A percentile compares a stretch with the other conserved stretches of the same genome.
These are phyloP conservation scores for Carduelis carduelis DNA, from an alignment of 2,797 vertebrate species.

Conservation along the genomic window DNA sequence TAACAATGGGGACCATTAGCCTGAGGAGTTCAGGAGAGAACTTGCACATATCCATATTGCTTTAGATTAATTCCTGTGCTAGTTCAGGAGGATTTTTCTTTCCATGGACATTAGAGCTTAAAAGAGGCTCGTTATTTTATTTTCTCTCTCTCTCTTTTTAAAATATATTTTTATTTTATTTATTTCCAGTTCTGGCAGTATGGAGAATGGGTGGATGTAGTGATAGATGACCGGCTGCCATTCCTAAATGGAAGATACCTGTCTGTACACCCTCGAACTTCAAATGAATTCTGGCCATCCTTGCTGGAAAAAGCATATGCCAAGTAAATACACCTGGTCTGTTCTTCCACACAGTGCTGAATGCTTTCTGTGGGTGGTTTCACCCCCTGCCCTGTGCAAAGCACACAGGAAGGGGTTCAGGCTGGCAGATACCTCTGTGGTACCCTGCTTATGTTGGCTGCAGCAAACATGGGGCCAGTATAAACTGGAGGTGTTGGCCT, in stretches of 20 bases:
- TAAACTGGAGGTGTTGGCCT: not conserved
- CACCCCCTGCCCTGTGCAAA: not conserved
- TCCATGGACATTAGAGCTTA: not conserved
- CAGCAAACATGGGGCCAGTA: not conserved
- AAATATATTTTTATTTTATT: not conserved
- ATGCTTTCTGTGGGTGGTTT: not conserved
- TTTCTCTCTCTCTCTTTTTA: not conserved
- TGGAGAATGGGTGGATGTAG: slow-evolving; percentile 78
- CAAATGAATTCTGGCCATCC: slow-evolving; percentile 78
- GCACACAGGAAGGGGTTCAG: not conserved
- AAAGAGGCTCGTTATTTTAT: not conserved
- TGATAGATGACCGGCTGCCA: slow-evolving; percentile 77
- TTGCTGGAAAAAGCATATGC: slow-evolving; percentile 81
- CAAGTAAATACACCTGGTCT: slow-evolving; percentile 65
- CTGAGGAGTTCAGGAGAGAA: not conserved
- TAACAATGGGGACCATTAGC: not conserved
- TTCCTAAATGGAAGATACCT: slow-evolving; percentile 49
- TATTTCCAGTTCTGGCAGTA: slow-evolving; percentile 77
- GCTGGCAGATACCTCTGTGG: not conserved
- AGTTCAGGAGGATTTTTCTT: not conserved
- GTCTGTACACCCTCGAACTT: slow-evolving; percentile 63
- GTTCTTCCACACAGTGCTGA: not conserved
- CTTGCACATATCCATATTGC: not conserved
- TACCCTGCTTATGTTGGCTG: not conserved
- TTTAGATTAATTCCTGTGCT: not conserved